These are phyloP conservation scores for Heliothis virescens DNA, from an alignment of 1,140 invertebrate species.

Conservation along the genomic window DNA sequence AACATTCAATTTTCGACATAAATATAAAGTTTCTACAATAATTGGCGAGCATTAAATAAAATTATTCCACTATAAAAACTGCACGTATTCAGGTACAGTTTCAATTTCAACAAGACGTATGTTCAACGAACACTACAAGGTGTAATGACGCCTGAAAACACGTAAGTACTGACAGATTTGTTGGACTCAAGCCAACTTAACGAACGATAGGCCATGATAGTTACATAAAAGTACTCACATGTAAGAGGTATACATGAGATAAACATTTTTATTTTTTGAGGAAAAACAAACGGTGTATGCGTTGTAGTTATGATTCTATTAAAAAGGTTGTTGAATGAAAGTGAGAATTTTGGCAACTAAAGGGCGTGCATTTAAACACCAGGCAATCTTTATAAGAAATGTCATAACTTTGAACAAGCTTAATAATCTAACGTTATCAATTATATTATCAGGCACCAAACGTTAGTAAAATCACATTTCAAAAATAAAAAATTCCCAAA, in stretches of 20 bases:
- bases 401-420: no score
- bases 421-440: no score
- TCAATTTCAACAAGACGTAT: not conserved
- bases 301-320: no score
- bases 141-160: conserved; percentile 26
- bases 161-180: not conserved
- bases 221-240: conserved; percentile 14
- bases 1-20: no score
- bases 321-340: not conserved
- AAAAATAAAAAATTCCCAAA: no score
- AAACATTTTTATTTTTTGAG: not conserved
- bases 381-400: no score
- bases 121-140: not conserved
- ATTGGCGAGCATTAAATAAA: no score
- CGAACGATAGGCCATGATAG: not conserved
- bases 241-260: not conserved
- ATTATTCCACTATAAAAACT: not conserved
- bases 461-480: no score
- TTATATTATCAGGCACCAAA: no score
- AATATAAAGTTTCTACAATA: no score
- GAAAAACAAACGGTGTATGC: no score
- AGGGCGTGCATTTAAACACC: no score
- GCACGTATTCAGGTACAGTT: not conserved
- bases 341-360: not conserved
- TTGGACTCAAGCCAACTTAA: conserved; percentile 7